These are phyloP conservation scores for Ciconia maguari DNA, from an alignment of 2,113 vertebrate genomes.

Conservation along the genomic window DNA sequence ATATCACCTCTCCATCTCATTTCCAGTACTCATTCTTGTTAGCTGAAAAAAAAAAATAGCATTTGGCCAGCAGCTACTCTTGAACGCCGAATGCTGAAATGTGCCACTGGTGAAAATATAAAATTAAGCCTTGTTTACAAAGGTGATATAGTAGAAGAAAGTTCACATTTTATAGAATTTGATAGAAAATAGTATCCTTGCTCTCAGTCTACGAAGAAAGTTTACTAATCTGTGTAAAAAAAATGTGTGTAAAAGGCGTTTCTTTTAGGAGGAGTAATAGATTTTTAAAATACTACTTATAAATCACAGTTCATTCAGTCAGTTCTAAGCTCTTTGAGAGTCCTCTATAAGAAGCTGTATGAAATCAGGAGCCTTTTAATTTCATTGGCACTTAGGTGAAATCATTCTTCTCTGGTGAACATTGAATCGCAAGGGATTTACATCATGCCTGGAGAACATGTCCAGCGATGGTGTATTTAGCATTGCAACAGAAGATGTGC, in stretches of 20 bases:
- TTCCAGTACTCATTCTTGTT: background rate
- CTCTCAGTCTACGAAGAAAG: background rate
- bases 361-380: background rate
- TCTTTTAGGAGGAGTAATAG: background rate
- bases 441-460: background rate
- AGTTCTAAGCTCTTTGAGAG: background rate
- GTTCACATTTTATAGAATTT: background rate
- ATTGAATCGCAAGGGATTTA: background rate
- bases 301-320: background rate
- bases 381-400: background rate
- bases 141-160: background rate
- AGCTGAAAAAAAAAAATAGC: background rate
- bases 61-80: background rate
- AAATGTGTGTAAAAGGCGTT: background rate
- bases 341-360: background rate
- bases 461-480: background rate
- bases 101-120: background rate
- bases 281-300: background rate
- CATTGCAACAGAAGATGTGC: background rate
- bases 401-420: background rate
- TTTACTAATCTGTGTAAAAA: background rate
- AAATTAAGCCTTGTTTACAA: background rate
- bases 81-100: background rate
- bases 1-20: background rate
- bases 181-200: background rate